Conservation (phyloP, 2,113 vertebrate genomes). For the Myanophis thanlyinensis region DNA sequence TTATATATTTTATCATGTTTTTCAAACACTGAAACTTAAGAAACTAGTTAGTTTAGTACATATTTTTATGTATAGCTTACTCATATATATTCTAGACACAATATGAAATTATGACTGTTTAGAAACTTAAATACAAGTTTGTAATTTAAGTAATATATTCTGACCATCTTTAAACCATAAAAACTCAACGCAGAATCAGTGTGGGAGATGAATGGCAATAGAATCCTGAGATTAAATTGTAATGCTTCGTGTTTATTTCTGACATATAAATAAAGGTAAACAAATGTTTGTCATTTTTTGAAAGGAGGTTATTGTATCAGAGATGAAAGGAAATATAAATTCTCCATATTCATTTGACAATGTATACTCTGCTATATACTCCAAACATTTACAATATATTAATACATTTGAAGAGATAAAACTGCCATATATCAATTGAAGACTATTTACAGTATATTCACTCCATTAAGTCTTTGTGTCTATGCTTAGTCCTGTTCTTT, state of each 20-base stretch:
- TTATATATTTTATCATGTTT: slow-evolving; percentile 33
- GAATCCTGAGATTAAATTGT: slow-evolving; percentile 16
- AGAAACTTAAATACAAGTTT: slow-evolving; percentile 33
- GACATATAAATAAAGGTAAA: slow-evolving; percentile 17
- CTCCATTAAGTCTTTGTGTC: background rate
- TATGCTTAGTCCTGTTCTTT: background rate
- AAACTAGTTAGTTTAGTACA: slow-evolving; percentile 63
- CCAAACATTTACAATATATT: slow-evolving; percentile 1
- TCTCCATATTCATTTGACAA: background rate
- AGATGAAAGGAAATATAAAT: slow-evolving; percentile 20
- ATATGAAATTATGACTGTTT: slow-evolving; percentile 40
- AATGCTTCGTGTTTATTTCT: slow-evolving; percentile 1
- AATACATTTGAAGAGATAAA: background rate
- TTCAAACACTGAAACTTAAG: slow-evolving; percentile 45
- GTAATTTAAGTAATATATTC: slow-evolving; percentile 31
- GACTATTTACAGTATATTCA: background rate
- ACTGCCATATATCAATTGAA: rapidly evolving
- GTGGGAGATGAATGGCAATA: slow-evolving; percentile 7
- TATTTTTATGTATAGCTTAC: slow-evolving; percentile 52
- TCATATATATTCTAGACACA: slow-evolving; percentile 48
- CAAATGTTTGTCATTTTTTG: slow-evolving; percentile 20
- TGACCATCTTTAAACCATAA: slow-evolving; percentile 16
- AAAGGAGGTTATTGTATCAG: slow-evolving; percentile 19
- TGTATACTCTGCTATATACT: background rate
- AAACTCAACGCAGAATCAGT: background rate